Evolutionary conservation across 1,140 invertebrate genomes (phyloP), one percentile per base, ranked within the genome.

Genomic region (Probaryconus sp.): DNA sequence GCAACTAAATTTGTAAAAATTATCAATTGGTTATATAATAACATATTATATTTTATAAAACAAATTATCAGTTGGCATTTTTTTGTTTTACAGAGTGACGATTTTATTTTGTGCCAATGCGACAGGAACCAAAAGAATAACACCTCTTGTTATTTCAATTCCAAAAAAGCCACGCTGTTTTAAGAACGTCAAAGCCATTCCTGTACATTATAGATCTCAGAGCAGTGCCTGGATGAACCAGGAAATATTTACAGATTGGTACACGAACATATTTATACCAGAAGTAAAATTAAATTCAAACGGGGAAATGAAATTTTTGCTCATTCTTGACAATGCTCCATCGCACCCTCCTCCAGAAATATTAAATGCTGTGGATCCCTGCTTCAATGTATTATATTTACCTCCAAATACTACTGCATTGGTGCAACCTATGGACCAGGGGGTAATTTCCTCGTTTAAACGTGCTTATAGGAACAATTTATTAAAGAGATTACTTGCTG

Each of bases 41-140:
- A n/a, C n/a, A n/a, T 38, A 13, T 16, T 16, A 16, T 16, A 17
- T 9, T 38, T 38, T 38, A 38, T 38, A 4, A 33, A 5, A 33
- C n/a, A 10, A 33, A 33, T 33, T 33, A 33, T 33, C 30, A 33
- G 13, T 11, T 10, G 31, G 9, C 31, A 17, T 30, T 26, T 5
- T 40, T 20, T 20, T 40, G 1, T 10, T 38, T 38, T 38, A 5
- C 18, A 55, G 51, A 9, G 16, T 55, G 14, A 55, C 51, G 10
- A 31, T 55, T 31, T 55, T 55, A 20, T 28, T 55, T 30, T 58
- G 53, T 16, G 53, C 53, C 9, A 58, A 58, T 24, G 53, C 53
- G 2, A 14, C 10, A n/a, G 40, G 38, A 5, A 31, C 40, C 2
- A 58, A 13, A 11, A 58, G 24, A 58, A 58, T 58, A 10, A 21